Percentiles rank a stretch among this genome's conserved stretches.
phyloP scores from a whole-genome alignment of 2,888 invertebrate species.

The Automeris io region DNA sequence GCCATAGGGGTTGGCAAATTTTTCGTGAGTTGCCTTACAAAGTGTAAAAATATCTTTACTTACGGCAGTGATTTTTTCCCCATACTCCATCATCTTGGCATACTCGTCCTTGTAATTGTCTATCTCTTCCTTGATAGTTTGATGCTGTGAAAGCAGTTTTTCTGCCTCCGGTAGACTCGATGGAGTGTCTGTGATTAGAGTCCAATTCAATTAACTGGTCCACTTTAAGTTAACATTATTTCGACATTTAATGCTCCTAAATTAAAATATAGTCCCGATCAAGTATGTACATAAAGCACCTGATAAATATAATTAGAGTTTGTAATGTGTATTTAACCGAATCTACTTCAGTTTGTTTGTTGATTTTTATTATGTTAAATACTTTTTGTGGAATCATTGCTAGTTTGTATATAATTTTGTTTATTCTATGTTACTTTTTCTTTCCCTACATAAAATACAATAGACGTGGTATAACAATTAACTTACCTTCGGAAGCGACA shows the following conservation, averaged over 20 bases:
- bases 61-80: slow-evolving; percentile 93
- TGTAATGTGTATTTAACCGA: too few species aligned
- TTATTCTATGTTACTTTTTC: background rate
- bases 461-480: background rate
- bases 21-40: too few species aligned
- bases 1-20: too few species aligned
- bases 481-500: slow-evolving; percentile 89
- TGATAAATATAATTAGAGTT: too few species aligned
- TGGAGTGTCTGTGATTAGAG: slow-evolving; percentile 82
- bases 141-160: slow-evolving; percentile 96
- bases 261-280: too few species aligned
- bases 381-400: too few species aligned
- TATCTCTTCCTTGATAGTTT: slow-evolving; percentile 98
- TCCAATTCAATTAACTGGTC: background rate
- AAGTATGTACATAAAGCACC: too few species aligned
- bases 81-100: slow-evolving; percentile 99
- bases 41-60: slow-evolving; percentile 37
- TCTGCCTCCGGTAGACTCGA: slow-evolving; percentile 97
- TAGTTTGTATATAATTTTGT: too few species aligned
- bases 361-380: too few species aligned
- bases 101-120: slow-evolving; percentile 99
- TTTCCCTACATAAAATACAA: background rate
- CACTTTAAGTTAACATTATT: too few species aligned
- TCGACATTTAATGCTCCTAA: too few species aligned
- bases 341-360: too few species aligned